Conservation (phyloP, 2,113 vertebrate species). For the Halichoerus grypus region DNA sequence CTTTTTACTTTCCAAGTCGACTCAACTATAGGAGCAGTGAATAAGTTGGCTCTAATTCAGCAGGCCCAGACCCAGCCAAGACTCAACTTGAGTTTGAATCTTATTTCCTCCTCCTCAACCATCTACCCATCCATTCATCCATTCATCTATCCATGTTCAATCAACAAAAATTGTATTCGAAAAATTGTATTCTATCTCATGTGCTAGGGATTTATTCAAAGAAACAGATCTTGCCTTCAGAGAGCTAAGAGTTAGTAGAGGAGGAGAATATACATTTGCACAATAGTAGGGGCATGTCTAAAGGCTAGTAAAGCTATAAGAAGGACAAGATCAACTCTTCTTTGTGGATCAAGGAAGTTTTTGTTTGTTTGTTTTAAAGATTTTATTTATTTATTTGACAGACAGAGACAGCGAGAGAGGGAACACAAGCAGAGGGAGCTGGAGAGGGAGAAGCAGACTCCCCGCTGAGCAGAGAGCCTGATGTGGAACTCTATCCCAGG, state of each 20-base stretch:
- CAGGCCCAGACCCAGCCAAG: neutral
- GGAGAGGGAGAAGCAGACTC: too few species aligned
- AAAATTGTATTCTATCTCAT: too few species aligned
- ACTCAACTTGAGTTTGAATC: neutral
- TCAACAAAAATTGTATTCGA: neutral
- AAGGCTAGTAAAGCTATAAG: neutral
- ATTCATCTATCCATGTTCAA: neutral
- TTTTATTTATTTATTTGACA: too few species aligned
- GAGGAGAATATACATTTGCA: neutral
- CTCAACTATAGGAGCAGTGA: neutral
- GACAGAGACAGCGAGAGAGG: too few species aligned
- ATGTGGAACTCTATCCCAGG: too few species aligned
- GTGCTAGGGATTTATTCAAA: neutral
- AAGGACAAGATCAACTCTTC: neutral
- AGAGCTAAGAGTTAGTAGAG: neutral
- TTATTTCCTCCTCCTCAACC: neutral
- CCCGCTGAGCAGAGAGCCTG: too few species aligned
- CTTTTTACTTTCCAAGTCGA: neutral
- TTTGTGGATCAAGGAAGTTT: neutral
- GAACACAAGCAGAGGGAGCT: too few species aligned
- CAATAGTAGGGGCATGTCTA: neutral
- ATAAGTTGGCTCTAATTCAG: neutral
- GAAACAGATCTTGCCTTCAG: neutral
- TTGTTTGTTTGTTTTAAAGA: too few species aligned
- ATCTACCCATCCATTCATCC: neutral